A percentile compares a stretch with the other conserved stretches of the same genome.
Evolutionary conservation across 1,140 invertebrate genomes (phyloP).

Genomic region (Asbolus verrucosus): DNA sequence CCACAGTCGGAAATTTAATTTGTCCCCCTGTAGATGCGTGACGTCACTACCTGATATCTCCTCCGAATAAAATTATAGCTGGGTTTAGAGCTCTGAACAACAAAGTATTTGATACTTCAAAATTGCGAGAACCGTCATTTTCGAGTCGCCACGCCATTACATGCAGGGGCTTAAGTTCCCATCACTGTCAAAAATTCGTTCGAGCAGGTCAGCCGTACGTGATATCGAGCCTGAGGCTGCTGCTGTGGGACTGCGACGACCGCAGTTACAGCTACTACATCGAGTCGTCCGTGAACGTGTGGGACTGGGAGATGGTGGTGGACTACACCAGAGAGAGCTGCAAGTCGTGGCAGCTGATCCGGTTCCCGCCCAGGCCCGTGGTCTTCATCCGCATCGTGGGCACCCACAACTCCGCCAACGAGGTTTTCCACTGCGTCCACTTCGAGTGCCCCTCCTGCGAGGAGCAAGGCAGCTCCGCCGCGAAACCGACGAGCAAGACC

Average conservation of each 20-base stretch:
- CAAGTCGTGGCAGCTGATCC: slow-evolving; percentile 92
- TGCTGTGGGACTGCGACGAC: slow-evolving; percentile 99
- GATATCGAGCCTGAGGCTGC: slow-evolving; percentile 88
- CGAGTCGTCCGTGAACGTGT: slow-evolving; percentile 93
- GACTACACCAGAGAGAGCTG: slow-evolving; percentile 82
- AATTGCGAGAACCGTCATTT: too few relatives aligned
- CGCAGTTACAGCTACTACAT: slow-evolving; percentile 96
- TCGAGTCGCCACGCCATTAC: too few relatives aligned
- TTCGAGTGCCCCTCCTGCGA: slow-evolving; percentile 91
- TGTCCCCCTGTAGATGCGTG: too few relatives aligned
- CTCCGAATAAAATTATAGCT: too few relatives aligned
- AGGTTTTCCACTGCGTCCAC: slow-evolving; percentile 98
- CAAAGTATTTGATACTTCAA: too few relatives aligned
- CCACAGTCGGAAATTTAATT: too few relatives aligned
- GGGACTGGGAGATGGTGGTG: slow-evolving; percentile 88
- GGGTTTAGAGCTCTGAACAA: too few relatives aligned
- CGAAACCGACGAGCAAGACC: slow-evolving; percentile 20
- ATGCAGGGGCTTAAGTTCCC: too few relatives aligned
- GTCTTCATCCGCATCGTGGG: slow-evolving; percentile 96
- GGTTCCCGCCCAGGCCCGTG: slow-evolving; percentile 85
- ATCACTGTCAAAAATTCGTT: too few relatives aligned
- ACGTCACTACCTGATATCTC: too few relatives aligned
- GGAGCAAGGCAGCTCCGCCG: slow-evolving; percentile 56
- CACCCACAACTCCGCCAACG: slow-evolving; percentile 96
- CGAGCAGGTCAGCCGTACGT: slow-evolving; percentile 91